Conservation (phyloP, 2,113 vertebrate species). For the Mugil cephalus region DNA sequence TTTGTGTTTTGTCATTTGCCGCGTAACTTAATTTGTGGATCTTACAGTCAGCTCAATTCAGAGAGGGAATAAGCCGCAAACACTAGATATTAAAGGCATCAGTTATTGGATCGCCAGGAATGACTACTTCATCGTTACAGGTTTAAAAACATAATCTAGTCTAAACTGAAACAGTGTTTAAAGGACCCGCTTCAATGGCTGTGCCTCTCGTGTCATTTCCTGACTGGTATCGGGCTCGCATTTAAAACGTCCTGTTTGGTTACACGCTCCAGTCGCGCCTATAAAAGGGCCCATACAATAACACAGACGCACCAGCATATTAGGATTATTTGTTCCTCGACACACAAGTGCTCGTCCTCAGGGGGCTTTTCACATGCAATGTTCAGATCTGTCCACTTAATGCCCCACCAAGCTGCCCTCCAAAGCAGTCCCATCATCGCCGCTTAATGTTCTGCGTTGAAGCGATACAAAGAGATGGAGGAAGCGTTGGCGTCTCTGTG, state of each 20-base stretch:
- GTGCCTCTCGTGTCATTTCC: no score
- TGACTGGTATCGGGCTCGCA: no score
- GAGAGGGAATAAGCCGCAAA: neutral
- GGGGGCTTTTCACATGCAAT: constrained; percentile 3
- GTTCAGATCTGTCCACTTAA: constrained; percentile 23
- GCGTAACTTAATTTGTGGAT: neutral
- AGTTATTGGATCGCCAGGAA: neutral
- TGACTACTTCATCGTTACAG: no score
- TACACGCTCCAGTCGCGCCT: neutral
- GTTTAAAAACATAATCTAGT: no score
- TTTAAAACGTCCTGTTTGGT: neutral
- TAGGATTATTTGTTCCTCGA: neutral
- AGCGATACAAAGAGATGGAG: constrained; percentile 6
- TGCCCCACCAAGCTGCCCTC: neutral
- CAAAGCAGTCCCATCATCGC: constrained; percentile 5
- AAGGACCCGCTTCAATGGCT: no score
- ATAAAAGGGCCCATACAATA: neutral
- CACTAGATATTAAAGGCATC: no score
- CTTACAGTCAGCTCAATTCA: neutral
- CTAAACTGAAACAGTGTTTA: no score
- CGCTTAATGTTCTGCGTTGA: neutral
- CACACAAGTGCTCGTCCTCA: neutral
- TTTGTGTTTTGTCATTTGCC: neutral
- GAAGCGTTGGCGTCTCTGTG: constrained; percentile 1
- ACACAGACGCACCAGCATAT: constrained; percentile 3